Evolutionary conservation across 2,797 vertebrate species (phyloP), one percentile per base, ranked within the genome.

Genomic region (Phaenicophaeus curvirostris): DNA sequence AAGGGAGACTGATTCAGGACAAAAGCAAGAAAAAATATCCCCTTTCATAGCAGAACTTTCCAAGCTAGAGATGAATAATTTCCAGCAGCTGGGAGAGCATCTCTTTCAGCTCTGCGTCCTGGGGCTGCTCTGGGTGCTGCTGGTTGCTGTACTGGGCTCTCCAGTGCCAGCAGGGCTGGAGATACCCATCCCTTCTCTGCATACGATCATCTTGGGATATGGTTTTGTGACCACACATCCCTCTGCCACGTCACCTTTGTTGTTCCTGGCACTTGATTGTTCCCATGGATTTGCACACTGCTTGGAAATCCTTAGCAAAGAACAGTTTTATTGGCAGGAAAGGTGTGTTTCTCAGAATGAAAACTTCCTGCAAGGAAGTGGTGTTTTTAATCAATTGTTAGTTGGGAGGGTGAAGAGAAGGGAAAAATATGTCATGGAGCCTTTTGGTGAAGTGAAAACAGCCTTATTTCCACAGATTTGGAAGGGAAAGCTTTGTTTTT

Each of bases 211-310:
- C 61, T 0, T 1, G 58, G 7, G 4, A 51, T 27, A 8, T 0
- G 1, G 33, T 3, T 48, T 62, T 21, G 63, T 13, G 2, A 20
- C 62, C 30, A 8, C 1, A 0, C 0, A 2, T 13, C n/a, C n/a
- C 9, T 39, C 48, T 27, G 4, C 39, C 28, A 2, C 0, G 0
- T 9, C 0, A 1, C 3, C 24, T 76, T 69, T 5, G 2, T 66
- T n/a, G 23, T 42, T 79, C 55, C 62, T 68, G 62, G 13, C 33
- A 1, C n/a, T 65, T 24, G 15, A 6, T n/a, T 2, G 0, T 68
- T 53, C 76, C 73, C 4, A 0, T 7, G 65, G 81, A 42, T 81
- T 90, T 9, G 1, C 51, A 8, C 5, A 0, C 9, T 16, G 25
- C 82, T 44, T 7, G 11, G 80, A 89, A 94, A 88, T 41, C 54